phyloP scores from a whole-genome alignment of 1,140 invertebrate genomes.

The Eulimnadia texana region DNA sequence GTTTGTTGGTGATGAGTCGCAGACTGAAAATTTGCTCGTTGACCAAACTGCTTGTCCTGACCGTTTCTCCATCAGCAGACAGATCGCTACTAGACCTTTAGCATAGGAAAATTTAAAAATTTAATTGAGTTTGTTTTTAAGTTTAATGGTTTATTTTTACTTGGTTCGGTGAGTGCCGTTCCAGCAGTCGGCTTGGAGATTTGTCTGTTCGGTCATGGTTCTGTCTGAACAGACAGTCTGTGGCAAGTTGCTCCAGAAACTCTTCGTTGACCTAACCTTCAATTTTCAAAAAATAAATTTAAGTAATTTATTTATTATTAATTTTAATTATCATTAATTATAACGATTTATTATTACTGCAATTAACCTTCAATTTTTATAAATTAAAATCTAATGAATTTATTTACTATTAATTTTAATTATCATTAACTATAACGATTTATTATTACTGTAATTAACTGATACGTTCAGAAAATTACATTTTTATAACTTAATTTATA shows the following conservation, averaged over 20 bases:
- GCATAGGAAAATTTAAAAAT: too few relatives aligned
- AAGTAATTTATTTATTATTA: too few relatives aligned
- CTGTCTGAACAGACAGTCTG: conserved; percentile 27
- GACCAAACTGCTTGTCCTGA: conserved; percentile 35
- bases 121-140: too few relatives aligned
- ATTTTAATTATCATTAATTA: too few relatives aligned
- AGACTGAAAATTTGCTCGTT: conserved; percentile 62
- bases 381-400: too few relatives aligned
- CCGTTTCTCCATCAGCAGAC: conserved; percentile 23
- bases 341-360: too few relatives aligned
- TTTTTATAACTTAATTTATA: too few relatives aligned
- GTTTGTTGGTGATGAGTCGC: conserved; percentile 57
- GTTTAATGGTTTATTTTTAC: neutral
- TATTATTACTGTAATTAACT: too few relatives aligned
- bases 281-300: neutral
- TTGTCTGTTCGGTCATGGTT: conserved; percentile 47
- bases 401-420: too few relatives aligned
- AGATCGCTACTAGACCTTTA: neutral
- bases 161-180: conserved; percentile 58
- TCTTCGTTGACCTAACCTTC: conserved; percentile 13
- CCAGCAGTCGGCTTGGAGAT: conserved; percentile 55
- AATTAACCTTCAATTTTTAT: too few relatives aligned
- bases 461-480: too few relatives aligned
- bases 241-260: conserved; percentile 13
- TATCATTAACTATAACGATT: too few relatives aligned